Evolutionary conservation across 2,113 vertebrate species (phyloP).

Genomic region (Tupaia tana): DNA sequence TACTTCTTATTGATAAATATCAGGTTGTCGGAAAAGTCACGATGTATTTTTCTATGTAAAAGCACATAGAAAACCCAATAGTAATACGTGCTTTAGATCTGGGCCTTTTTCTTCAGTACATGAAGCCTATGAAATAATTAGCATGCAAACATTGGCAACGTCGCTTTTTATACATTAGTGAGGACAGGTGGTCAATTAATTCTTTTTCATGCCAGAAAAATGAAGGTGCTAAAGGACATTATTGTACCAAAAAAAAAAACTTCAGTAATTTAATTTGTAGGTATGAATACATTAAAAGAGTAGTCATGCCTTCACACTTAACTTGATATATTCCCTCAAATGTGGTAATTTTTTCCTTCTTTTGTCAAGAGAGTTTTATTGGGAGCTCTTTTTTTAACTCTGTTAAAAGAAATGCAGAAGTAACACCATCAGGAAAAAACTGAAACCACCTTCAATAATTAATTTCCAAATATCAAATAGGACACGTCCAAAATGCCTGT

Average conservation of each 20-base stretch:
- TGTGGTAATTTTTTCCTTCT: constrained; percentile 72
- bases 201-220: constrained; percentile 84
- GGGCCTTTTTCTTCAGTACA: neutral
- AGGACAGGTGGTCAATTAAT: constrained; percentile 87
- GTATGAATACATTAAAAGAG: constrained; percentile 84
- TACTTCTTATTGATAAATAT: constrained; percentile 43
- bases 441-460: constrained; percentile 76
- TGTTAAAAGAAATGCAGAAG: constrained; percentile 79
- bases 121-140: constrained; percentile 73
- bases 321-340: constrained; percentile 84
- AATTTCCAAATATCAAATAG: constrained; percentile 81
- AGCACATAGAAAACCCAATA: neutral
- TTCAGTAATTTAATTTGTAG: constrained; percentile 84
- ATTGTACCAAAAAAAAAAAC: constrained; percentile 85
- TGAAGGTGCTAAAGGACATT: constrained; percentile 81
- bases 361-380: constrained; percentile 72
- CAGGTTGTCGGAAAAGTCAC: too few species aligned
- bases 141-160: constrained; percentile 61
- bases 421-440: constrained; percentile 70
- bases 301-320: constrained; percentile 83
- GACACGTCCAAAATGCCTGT: constrained; percentile 74
- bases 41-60: too few species aligned
- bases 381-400: constrained; percentile 64
- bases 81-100: neutral
- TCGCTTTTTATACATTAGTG: constrained; percentile 60